Evolutionary conservation across 2,797 vertebrate genomes (phyloP), one percentile per base, ranked within the genome.

Genomic region (Centropyge bicolor): DNA sequence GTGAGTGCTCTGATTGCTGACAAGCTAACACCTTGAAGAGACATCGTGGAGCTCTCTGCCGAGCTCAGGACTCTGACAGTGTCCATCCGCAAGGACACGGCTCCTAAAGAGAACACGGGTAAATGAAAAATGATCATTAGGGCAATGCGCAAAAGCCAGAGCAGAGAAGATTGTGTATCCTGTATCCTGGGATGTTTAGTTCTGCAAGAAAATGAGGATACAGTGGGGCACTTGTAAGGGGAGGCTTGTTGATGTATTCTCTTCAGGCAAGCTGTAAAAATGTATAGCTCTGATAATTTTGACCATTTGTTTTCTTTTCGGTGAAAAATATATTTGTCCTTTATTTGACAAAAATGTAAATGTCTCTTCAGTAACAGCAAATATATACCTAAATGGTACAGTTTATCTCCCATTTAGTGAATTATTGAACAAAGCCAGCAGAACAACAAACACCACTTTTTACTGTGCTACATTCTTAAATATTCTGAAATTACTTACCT

Each of bases 1-100:
- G 93, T 96, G 64, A 99, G 88, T 0, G 91, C 93, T 89, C 97
- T 98, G 46, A 98, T 94, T 68, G 97, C 86, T 11, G 96, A 96
- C 66, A 99, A 89, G 79, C 96, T 95, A 87, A 98, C 92, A 10
- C 97, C 97, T 70, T 95, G 96, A 40, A 99, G 73, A 0, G 96
- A 96, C 82, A 97, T 57, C 0, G 92, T 95, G 54, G 95, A 96
- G 84, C 93, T 98, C 80, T 98, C 97, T 0, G 94, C 95, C 19
- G 96, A 96, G 76, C 96, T 96, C 83, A 95, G 73, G 35, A 96
- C 41, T 1, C 93, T 92, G 70, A 99, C 91, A 0, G 95, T 94
- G 92, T 99, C 97, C 89, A 98, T 90, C 10, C 97, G 95, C 69
- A 98, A 65, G 85, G 96, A 96, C 17, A 96, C 92, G n/a, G 98